phyloP scores from a whole-genome alignment of 92 coral and sea anemone genomes.

The Montipora capitata region DNA sequence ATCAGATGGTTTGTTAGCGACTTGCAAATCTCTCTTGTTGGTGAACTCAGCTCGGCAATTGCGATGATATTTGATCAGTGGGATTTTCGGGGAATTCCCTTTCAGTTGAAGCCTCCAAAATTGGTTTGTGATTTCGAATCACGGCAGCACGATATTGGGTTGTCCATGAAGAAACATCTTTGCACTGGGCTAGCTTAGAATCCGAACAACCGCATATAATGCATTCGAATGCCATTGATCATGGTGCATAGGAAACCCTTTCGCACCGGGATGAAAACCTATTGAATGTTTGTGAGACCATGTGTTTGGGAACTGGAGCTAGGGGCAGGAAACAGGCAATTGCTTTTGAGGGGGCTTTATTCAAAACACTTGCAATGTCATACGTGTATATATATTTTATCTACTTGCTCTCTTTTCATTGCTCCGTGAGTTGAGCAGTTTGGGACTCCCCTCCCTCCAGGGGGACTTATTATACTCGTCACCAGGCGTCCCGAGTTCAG shows the following conservation, averaged over 20 bases:
- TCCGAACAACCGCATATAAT: slow-evolving; percentile 60
- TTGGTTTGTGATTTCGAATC: slow-evolving; percentile 59
- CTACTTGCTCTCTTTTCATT: not conserved
- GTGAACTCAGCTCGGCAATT: slow-evolving; percentile 69
- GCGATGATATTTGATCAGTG: slow-evolving; percentile 76
- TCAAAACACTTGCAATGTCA: not conserved
- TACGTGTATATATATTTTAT: too few species aligned
- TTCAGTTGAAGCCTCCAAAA: slow-evolving; percentile 55
- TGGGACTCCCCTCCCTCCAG: too few species aligned
- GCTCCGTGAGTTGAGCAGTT: too few species aligned
- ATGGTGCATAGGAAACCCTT: not conserved
- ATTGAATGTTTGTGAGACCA: slow-evolving; percentile 9
- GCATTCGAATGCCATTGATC: slow-evolving; percentile 65
- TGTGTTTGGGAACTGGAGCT: not conserved
- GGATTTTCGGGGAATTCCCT: slow-evolving; percentile 51
- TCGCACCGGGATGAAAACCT: not conserved
- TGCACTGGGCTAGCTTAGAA: slow-evolving; percentile 50
- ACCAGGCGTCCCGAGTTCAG: too few species aligned
- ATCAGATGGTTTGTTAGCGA: slow-evolving; percentile 1
- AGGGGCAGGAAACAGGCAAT: slow-evolving; percentile 1
- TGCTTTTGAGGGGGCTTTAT: not conserved
- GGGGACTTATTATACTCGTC: too few species aligned
- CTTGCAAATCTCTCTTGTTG: slow-evolving; percentile 62
- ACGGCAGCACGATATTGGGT: slow-evolving; percentile 71
- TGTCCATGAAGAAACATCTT: slow-evolving; percentile 62